Percentiles rank a stretch among this genome's conserved stretches.
Evolutionary conservation across 2,888 invertebrate species (phyloP).

Genomic region (Diarsia mendica): DNA sequence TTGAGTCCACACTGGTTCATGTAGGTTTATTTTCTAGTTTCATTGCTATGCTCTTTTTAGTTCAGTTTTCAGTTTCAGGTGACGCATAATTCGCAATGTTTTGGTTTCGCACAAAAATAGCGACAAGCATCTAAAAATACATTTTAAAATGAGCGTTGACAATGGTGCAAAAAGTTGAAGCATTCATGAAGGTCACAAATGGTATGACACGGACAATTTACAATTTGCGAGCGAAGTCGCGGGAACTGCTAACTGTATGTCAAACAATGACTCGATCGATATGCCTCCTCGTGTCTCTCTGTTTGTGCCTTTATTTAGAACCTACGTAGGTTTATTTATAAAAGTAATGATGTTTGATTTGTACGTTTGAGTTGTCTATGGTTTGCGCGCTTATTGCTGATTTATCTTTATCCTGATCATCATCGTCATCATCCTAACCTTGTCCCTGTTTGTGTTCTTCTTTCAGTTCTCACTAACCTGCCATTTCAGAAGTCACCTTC

Average conservation of each 20-base stretch:
- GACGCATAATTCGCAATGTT: not conserved
- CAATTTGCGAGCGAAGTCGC: conserved; percentile 50
- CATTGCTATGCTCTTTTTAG: not conserved
- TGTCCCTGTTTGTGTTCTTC: not conserved
- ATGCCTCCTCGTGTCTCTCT: conserved; percentile 36
- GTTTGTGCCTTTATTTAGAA: conserved; percentile 52
- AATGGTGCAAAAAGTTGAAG: conserved; percentile 44
- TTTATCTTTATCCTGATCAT: not conserved
- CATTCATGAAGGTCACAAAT: conserved; percentile 60
- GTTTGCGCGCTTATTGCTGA: not conserved
- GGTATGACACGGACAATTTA: conserved; percentile 59
- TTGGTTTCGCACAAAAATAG: conserved; percentile 3
- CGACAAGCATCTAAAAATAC: conserved; percentile 29
- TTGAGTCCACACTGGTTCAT: no score
- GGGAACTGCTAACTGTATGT: conserved; percentile 45
- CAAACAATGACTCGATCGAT: conserved; percentile 61
- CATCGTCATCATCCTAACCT: not conserved
- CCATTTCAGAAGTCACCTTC: not conserved
- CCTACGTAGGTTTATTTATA: conserved; percentile 26
- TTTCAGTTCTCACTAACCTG: not conserved
- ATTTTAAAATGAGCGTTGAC: conserved; percentile 44
- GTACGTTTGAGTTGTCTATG: not conserved
- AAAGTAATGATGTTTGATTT: conserved; percentile 28
- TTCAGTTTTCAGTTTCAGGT: not conserved
- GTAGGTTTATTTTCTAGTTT: not conserved